These are phyloP conservation scores for Drosophila kambysellisi DNA, from an alignment of 2,888 invertebrate species.

Conservation along the genomic window DNA sequence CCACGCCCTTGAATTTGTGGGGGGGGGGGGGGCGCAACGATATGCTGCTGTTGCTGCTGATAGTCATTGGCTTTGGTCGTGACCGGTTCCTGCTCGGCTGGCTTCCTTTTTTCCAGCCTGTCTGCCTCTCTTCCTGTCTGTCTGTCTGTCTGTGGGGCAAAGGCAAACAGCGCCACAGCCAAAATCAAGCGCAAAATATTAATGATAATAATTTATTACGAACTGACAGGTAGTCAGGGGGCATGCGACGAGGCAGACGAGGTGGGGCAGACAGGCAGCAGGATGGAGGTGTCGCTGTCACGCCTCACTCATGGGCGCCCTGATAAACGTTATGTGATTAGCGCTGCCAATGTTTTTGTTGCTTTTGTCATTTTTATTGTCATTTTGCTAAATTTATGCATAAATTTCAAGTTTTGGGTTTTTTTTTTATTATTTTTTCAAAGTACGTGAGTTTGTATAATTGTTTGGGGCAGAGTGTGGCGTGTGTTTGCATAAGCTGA, in stretches of 20 bases:
- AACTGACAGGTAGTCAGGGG: slow-evolving; percentile 65
- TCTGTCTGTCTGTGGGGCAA: slow-evolving; percentile 25
- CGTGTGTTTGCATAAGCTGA: slow-evolving; percentile 29
- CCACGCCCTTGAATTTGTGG: slow-evolving; percentile 30
- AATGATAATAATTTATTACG: slow-evolving; percentile 74
- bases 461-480: slow-evolving; percentile 13
- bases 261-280: neutral
- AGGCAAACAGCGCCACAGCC: slow-evolving; percentile 32
- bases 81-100: slow-evolving; percentile 7
- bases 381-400: slow-evolving; percentile 68
- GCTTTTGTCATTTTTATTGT: slow-evolving; percentile 62
- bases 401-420: slow-evolving; percentile 43
- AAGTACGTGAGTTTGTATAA: slow-evolving; percentile 56
- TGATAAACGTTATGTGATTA: slow-evolving; percentile 73
- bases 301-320: slow-evolving; percentile 38
- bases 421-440: slow-evolving; percentile 6
- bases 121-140: slow-evolving; percentile 13
- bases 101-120: slow-evolving; percentile 20
- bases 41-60: neutral
- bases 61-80: slow-evolving; percentile 10
- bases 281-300: slow-evolving; percentile 35
- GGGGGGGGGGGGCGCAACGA: neutral
- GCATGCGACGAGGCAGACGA: neutral
- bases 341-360: slow-evolving; percentile 44
- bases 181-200: slow-evolving; percentile 74